Evolutionary conservation across 92 coral and sea anemone genomes (phyloP).

Genomic region (Pocillopora meandrina): DNA sequence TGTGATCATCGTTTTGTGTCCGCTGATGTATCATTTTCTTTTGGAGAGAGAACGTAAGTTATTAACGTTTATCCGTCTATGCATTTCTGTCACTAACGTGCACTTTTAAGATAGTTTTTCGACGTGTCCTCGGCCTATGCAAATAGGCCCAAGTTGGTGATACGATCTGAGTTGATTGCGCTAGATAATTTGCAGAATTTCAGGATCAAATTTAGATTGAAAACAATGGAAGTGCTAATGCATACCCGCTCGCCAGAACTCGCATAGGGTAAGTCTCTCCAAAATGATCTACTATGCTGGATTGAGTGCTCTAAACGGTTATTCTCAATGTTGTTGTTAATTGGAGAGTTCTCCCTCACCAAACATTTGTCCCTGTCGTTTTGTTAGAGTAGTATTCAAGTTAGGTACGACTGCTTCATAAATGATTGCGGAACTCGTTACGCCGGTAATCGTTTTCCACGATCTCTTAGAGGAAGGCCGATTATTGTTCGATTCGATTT

Average conservation of each 20-base stretch:
- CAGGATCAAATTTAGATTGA: not conserved
- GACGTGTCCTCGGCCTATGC: not conserved
- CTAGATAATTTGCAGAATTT: not conserved
- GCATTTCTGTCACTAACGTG: no score
- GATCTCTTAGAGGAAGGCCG: no score
- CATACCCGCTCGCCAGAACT: no score
- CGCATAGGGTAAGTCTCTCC: not conserved
- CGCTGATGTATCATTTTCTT: conserved; percentile 74
- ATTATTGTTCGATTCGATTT: not conserved
- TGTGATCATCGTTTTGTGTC: conserved; percentile 63
- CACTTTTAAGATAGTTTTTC: no score
- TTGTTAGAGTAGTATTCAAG: not conserved
- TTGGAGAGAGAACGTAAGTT: conserved; percentile 68
- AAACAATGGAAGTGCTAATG: no score
- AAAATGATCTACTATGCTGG: not conserved
- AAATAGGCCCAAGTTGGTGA: not conserved
- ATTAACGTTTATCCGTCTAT: no score
- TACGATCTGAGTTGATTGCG: not conserved
- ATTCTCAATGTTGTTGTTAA: not conserved
- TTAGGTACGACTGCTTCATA: no score
- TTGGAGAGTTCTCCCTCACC: not conserved
- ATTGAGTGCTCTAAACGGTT: not conserved
- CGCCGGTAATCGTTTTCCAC: not conserved
- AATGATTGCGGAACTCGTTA: not conserved
- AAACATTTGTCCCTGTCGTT: not conserved